Evolutionary conservation across 2,113 vertebrate genomes (phyloP).

Genomic region (Brachirus orientalis): DNA sequence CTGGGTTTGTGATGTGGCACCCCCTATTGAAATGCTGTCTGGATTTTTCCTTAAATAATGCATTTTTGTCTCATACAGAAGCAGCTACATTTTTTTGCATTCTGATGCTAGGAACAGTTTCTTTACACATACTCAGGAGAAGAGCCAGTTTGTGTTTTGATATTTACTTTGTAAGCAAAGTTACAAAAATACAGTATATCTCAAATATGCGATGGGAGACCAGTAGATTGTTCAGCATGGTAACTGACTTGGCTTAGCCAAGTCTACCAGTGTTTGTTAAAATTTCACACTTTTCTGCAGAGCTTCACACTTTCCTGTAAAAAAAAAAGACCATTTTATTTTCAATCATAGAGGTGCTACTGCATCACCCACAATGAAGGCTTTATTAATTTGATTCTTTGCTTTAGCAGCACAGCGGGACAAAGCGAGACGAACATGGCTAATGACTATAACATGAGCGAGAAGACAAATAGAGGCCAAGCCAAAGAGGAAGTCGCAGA

Average conservation of each 20-base stretch:
- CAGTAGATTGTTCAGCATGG: slow-evolving; percentile 25
- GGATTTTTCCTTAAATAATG: neutral
- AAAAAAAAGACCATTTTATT: slow-evolving; percentile 35
- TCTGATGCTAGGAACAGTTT: neutral
- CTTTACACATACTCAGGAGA: neutral
- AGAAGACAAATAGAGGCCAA: slow-evolving; percentile 69
- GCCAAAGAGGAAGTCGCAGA: slow-evolving; percentile 72
- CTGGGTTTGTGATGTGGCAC: slow-evolving; percentile 47
- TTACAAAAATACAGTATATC: slow-evolving; percentile 1
- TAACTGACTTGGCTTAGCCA: slow-evolving; percentile 27
- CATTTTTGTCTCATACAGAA: neutral
- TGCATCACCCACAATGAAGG: slow-evolving; percentile 51
- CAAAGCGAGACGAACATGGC: slow-evolving; percentile 57
- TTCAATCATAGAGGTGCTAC: slow-evolving; percentile 51
- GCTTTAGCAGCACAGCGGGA: slow-evolving; percentile 52
- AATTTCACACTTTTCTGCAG: slow-evolving; percentile 51
- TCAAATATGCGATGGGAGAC: slow-evolving; percentile 19
- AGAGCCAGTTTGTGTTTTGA: slow-evolving; percentile 21
- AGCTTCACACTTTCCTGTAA: slow-evolving; percentile 45
- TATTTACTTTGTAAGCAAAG: slow-evolving; percentile 17
- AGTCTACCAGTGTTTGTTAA: slow-evolving; percentile 36
- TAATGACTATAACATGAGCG: slow-evolving; percentile 72
- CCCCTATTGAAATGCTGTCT: slow-evolving; percentile 58
- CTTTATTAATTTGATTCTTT: slow-evolving; percentile 33
- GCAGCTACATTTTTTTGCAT: neutral